Percentiles rank a stretch among this genome's conserved stretches.
phyloP scores from a whole-genome alignment of 2,888 invertebrate species.

The Heliconius ethilla region DNA sequence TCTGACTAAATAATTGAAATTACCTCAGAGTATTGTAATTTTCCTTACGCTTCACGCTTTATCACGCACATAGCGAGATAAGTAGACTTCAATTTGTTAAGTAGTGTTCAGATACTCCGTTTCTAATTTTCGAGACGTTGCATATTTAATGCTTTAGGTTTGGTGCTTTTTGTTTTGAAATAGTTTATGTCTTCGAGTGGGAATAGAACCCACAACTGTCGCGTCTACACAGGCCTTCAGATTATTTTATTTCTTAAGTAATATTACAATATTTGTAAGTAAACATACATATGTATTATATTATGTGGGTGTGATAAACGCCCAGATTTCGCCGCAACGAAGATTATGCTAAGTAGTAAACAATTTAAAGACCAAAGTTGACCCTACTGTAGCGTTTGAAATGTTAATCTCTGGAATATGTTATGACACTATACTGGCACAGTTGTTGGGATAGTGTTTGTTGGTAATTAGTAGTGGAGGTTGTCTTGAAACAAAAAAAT shows the following conservation, averaged over 20 bases:
- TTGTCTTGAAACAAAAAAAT: not conserved
- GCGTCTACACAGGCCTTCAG: too few species aligned
- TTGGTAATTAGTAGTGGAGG: not conserved
- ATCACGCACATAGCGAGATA: too few species aligned
- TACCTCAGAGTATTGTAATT: too few species aligned
- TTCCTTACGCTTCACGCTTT: too few species aligned
- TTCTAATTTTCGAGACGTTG: not conserved
- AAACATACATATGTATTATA: not conserved
- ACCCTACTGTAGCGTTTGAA: conserved; percentile 40
- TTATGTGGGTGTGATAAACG: conserved; percentile 16
- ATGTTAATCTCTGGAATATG: conserved; percentile 39
- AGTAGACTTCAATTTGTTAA: too few species aligned
- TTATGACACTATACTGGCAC: not conserved
- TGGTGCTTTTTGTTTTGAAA: not conserved
- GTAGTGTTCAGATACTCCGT: too few species aligned
- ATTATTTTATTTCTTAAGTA: not conserved
- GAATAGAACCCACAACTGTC: not conserved
- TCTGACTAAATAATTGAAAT: too few species aligned
- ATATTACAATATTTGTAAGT: not conserved
- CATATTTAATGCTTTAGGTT: not conserved
- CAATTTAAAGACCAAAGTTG: conserved; percentile 43
- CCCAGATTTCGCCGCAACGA: conserved; percentile 9
- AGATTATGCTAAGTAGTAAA: conserved; percentile 46
- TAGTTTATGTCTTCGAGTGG: not conserved
- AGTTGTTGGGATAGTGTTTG: not conserved